These are phyloP conservation scores for Catamblyrhynchus diadema DNA, from an alignment of 2,797 vertebrate species.

Conservation along the genomic window DNA sequence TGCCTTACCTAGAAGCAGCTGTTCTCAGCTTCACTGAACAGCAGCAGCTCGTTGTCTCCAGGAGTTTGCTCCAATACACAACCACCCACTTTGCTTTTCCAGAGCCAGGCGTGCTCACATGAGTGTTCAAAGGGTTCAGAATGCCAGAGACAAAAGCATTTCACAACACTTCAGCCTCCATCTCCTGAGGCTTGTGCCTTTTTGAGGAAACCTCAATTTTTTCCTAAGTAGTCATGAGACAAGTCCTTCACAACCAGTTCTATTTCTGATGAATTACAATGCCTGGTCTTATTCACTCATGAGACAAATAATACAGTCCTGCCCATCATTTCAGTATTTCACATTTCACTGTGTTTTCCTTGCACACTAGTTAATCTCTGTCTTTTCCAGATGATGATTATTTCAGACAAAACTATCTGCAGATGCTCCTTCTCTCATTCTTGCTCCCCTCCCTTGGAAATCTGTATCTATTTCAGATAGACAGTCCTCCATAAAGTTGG, in stretches of 20 bases:
- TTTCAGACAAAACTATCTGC: constrained; percentile 1
- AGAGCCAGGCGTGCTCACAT: background rate
- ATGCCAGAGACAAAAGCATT: background rate
- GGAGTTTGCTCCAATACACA: background rate
- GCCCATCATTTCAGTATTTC: background rate
- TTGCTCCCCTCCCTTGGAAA: background rate
- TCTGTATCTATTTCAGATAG: background rate
- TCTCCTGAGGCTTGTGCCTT: background rate
- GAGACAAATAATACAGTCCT: background rate
- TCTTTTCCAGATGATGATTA: background rate
- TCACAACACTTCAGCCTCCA: background rate
- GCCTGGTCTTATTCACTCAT: background rate
- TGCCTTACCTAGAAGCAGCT: background rate
- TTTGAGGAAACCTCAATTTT: background rate
- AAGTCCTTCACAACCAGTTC: background rate
- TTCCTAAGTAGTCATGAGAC: background rate
- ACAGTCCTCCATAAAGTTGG: background rate
- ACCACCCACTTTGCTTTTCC: background rate
- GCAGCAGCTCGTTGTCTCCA: background rate
- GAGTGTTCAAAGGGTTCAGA: background rate
- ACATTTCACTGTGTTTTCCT: background rate
- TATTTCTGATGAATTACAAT: background rate
- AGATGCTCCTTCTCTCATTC: background rate
- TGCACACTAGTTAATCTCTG: background rate
- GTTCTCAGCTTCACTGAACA: background rate